Base-by-base conservation (phyloP, 1,140 invertebrate species). In the Drosophila orena region DNA sequence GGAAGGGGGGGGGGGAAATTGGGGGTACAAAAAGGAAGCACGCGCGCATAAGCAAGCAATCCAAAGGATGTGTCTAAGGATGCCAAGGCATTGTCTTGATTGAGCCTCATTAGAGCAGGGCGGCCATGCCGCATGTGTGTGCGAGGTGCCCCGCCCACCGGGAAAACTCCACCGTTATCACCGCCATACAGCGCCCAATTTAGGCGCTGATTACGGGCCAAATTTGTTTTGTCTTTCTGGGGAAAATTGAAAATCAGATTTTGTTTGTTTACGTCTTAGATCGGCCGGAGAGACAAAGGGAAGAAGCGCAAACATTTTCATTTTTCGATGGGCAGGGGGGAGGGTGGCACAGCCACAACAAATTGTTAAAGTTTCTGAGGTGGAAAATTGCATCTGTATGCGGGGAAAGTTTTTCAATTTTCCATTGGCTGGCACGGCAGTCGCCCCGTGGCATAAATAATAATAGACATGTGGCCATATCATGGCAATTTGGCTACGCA, bases 311-410 rank as follows among this genome's bases (percentile, higher is more conserved):
- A 1, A 11, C 22, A 47, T 15, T 47, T 47, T 47, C 30, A 30
- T 46, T 47, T 47, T 47, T 47, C 2, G n/a, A 2, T 24, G 22
- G 22, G 22, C 4, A 3, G 22, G 3, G 2, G 3, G 22, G 2
- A 4, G 47, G 47, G 27, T 49, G 24, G 47, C 24, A 10, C 11
- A 12, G 4, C 43, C 38, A 54, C 42, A 68, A 22, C 70, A 91
- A 89, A 91, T 91, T 91, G 89, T 90, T 90, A 91, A 91, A 91
- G 89, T 91, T 91, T 81, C 44, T 90, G 89, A 91, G 89, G 89
- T 91, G 89, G 89, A 91, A 91, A 91, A 91, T 91, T 89, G 59
- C 71, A 76, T 85, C 81, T 91, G 88, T 91, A 81, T 90, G 73
- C 77, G 65, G 37, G 52, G 38, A 91, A 91, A 88, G 89, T 91